Conservation (phyloP, 2,797 vertebrate genomes). For the Gambelia wislizenii region DNA sequence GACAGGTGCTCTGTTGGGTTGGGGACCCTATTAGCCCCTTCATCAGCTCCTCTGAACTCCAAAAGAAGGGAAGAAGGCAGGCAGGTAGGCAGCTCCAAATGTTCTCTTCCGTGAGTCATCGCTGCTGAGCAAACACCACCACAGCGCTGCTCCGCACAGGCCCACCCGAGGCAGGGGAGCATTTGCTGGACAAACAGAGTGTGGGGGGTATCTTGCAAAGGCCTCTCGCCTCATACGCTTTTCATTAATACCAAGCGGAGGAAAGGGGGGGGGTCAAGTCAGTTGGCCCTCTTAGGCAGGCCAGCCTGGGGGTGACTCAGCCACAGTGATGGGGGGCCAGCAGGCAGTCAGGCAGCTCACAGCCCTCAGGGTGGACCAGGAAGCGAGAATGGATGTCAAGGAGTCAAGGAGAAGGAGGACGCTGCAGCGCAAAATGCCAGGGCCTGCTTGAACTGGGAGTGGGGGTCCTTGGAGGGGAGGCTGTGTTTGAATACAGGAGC, state of each 20-base stretch:
- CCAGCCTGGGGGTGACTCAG: not conserved
- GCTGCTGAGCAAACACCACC: not conserved
- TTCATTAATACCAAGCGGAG: not conserved
- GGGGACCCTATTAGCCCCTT: too few relatives aligned
- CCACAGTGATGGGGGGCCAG: not conserved
- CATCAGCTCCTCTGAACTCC: too few relatives aligned
- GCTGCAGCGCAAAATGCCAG: not conserved
- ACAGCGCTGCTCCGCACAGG: not conserved
- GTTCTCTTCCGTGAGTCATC: slow-evolving; percentile 19
- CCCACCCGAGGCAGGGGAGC: not conserved
- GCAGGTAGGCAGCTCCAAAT: not conserved
- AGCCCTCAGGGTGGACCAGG: not conserved
- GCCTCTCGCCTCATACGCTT: not conserved
- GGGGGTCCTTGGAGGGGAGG: not conserved
- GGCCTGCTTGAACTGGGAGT: not conserved
- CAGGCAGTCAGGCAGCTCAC: not conserved
- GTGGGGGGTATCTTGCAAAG: not conserved
- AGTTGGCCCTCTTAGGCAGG: not conserved
- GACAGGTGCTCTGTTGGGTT: too few relatives aligned
- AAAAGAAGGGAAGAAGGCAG: too few relatives aligned
- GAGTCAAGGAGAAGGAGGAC: not conserved
- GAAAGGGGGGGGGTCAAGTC: too few relatives aligned
- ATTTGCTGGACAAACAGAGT: not conserved
- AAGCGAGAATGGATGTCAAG: not conserved
- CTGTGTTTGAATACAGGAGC: not conserved